Base-by-base conservation (phyloP, 2,113 vertebrate species). In the Triplophysa rosa region DNA sequence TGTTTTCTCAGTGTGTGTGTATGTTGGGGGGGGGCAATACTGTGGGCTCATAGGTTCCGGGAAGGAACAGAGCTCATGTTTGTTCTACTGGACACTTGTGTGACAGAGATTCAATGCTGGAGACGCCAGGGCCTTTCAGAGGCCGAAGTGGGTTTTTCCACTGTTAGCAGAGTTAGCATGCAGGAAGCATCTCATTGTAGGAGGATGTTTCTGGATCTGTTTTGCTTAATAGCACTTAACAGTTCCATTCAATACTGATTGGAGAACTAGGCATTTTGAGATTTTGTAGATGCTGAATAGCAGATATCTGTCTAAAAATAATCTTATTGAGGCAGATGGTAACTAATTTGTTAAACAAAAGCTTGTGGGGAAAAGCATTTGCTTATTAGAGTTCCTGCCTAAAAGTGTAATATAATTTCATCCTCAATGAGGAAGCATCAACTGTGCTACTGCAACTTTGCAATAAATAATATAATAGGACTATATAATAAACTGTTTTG, bases 1-100 rank as follows among this genome's bases (percentile, higher is more conserved):
- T 82, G 74, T 65, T 59, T 78, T 47, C 54, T 58, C 52, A 52
- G 45, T 75, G 78, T 54, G 78, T 74, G 67, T 29, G 65, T 67
- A 45, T 80, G 65, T 69, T 47, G 64, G 37, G 62, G 49, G 12
- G 62, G 54, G 59, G 1, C 24, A 19, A 59, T 77, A n/a, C 65
- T 19, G 65, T 84, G 62, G 33, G 26, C 42, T 24, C 29, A 33
- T 37, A 59, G n/a, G 54, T 69, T 62, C 42, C 52, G 47, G 42
- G 71, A 63, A 63, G 63, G 24, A 62, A 78, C 64, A 81, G 71
- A 64, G 66, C 24, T 17, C 21, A 33, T 8, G 49, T 61, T 72
- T 84, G 80, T 82, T 77, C 21, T 49, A 23, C 2, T 29, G 76
- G 16, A 16, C 16, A 61, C 65, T 49, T 4, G 21, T 78, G 58